Base-by-base conservation (phyloP, 92 coral and sea anemone species). In the Actinostola sp. region DNA sequence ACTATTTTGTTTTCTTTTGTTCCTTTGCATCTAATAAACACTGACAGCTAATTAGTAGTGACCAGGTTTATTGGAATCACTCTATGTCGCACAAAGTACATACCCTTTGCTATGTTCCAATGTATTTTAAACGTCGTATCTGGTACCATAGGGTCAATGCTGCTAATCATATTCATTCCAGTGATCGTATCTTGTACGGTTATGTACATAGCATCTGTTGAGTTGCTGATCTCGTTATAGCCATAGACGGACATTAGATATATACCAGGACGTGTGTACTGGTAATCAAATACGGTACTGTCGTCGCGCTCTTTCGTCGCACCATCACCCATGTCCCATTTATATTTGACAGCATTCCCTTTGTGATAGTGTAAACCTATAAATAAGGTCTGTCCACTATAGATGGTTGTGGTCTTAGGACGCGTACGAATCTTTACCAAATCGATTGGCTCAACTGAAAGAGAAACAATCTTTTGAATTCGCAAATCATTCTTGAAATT, bases 251-350 rank as follows among this genome's bases (percentile, higher is more conserved):
- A 48, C 13, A 91, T 59, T 8, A 31, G 28, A 41, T 87, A 87
- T 55, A 84, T 77, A 0, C 97, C 92, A 11, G 97, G 79, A 7
- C 24, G 11, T 27, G 52, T 48, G 79, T 83, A 90, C 19, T 45
- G 49, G 32, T 87, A 64, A 24, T 4, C 28, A 49, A 84, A 76
- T 12, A 27, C 45, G 8, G 15, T 33, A 21, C 16, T 51, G n/a
- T 24, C 4, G 1, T 70, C 63, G 1, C 62, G 80, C 8, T 61
- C 20, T n/a, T 38, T 64, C 2, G 69, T 70, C 21, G 73, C 24
- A 17, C 91, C 87, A 66, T 87, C 58, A 3, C 89, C 97, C 33
- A 90, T 62, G 42, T 77, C 39, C 97, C 97, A 90, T 14, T 48
- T 70, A 41, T 90, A 90, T 12, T 12, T 17, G 10, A 84, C 80